Conservation (phyloP, 2,888 invertebrate genomes). For the Nowickia ferox region DNA sequence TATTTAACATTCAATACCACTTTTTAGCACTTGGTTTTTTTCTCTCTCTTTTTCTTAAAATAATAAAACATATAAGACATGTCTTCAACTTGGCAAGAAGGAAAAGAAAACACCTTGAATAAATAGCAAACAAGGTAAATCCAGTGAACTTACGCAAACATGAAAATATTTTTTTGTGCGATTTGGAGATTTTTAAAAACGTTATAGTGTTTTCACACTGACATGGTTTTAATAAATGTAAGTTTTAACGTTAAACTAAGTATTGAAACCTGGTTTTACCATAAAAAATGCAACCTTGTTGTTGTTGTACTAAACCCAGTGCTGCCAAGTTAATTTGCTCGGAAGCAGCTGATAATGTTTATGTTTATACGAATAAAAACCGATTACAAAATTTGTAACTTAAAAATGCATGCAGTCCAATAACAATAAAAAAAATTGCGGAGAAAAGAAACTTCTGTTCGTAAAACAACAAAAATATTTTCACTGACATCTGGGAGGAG, state of each 20-base stretch:
- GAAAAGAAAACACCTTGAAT: conserved; percentile 51
- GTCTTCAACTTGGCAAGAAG: conserved; percentile 46
- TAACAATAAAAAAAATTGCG: too few relatives aligned
- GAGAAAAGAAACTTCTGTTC: not conserved
- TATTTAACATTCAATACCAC: conserved; percentile 63
- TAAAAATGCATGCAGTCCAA: too few relatives aligned
- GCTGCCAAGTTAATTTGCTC: not conserved
- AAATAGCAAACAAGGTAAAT: conserved; percentile 19
- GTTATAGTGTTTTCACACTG: not conserved
- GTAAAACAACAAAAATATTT: not conserved
- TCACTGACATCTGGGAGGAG: too few relatives aligned
- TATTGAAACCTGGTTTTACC: too few relatives aligned
- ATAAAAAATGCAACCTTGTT: too few relatives aligned
- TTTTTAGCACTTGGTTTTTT: conserved; percentile 18
- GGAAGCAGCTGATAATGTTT: not conserved
- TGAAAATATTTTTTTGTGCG: not conserved
- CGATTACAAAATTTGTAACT: too few relatives aligned
- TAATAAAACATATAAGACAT: conserved; percentile 52
- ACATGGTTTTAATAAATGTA: too few relatives aligned
- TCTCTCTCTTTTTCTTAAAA: conserved; percentile 15
- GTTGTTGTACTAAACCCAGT: too few relatives aligned
- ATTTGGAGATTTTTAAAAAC: not conserved
- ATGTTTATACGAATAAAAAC: too few relatives aligned
- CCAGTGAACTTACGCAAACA: not conserved
- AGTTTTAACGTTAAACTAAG: too few relatives aligned